A percentile compares a stretch with the other conserved stretches of the same genome.
These are phyloP conservation scores for Falcaria lacertinaria DNA, from an alignment of 2,888 invertebrate genomes.

Conservation along the genomic window DNA sequence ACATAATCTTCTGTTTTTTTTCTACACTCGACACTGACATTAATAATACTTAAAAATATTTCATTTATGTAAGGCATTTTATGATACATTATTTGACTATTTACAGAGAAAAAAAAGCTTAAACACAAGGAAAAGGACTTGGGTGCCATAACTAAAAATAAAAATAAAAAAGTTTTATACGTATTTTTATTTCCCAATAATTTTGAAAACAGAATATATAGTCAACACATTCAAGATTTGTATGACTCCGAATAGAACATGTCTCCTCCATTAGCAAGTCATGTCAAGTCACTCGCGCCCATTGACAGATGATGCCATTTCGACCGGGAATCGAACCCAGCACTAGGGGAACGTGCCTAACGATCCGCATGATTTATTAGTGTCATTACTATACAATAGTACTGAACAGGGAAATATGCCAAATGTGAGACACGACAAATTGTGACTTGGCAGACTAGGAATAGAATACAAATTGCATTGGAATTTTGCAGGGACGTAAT, in stretches of 20 bases:
- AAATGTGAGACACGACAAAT: slow-evolving; percentile 10
- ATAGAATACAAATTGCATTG: slow-evolving; percentile 13
- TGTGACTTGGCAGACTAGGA: slow-evolving; percentile 10
- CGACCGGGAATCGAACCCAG: slow-evolving; percentile 73
- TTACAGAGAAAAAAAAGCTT: too few species aligned
- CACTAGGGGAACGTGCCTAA: slow-evolving; percentile 72
- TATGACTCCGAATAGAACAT: slow-evolving; percentile 50
- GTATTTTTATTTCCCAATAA: too few species aligned
- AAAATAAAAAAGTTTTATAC: too few species aligned
- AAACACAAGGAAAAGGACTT: too few species aligned
- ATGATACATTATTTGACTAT: too few species aligned
- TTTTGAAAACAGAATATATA: slow-evolving; percentile 13
- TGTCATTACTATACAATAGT: slow-evolving; percentile 62
- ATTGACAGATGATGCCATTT: slow-evolving; percentile 80
- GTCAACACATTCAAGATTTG: slow-evolving; percentile 20
- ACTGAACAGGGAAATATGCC: slow-evolving; percentile 52
- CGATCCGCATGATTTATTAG: slow-evolving; percentile 79
- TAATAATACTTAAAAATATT: too few species aligned
- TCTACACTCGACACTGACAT: too few species aligned
- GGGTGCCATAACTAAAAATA: too few species aligned
- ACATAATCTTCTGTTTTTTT: too few species aligned
- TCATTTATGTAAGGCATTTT: too few species aligned
- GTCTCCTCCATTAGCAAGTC: slow-evolving; percentile 73
- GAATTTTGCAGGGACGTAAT: slow-evolving; percentile 1
- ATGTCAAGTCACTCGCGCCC: slow-evolving; percentile 69